A percentile compares a stretch with the other conserved stretches of the same genome.
Evolutionary conservation across 2,113 vertebrate genomes (phyloP).

Genomic region (Dunckerocampus dactyliophorus): DNA sequence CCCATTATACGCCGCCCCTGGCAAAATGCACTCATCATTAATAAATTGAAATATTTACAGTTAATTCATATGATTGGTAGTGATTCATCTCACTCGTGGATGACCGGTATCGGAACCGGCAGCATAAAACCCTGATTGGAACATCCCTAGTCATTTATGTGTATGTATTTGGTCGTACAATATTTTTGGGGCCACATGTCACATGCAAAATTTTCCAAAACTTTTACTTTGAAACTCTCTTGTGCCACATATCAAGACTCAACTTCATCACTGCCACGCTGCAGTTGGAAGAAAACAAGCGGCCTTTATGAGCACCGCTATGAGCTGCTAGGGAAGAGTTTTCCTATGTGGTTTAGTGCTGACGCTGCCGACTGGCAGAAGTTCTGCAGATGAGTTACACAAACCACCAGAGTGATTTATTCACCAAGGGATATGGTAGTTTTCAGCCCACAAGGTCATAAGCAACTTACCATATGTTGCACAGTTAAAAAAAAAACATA

Average conservation of each 20-base stretch:
- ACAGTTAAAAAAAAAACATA: too few relatives aligned
- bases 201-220: too few relatives aligned
- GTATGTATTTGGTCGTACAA: too few relatives aligned
- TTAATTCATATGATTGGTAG: too few relatives aligned
- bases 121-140: too few relatives aligned
- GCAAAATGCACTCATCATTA: too few relatives aligned
- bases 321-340: conserved; percentile 18
- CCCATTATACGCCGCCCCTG: too few relatives aligned
- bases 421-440: conserved; percentile 14
- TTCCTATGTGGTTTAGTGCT: conserved; percentile 24
- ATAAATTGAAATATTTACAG: too few relatives aligned
- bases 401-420: conserved; percentile 34
- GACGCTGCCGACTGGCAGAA: conserved; percentile 33
- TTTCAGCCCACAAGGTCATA: conserved; percentile 7
- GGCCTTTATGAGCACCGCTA: conserved; percentile 10
- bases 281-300: conserved; percentile 15
- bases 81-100: too few relatives aligned
- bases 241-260: background rate
- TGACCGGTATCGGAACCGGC: too few relatives aligned
- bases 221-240: background rate
- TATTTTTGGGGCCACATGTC: too few relatives aligned
- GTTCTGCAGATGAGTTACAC: conserved; percentile 28
- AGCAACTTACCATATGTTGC: conserved; percentile 8
- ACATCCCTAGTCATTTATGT: too few relatives aligned
- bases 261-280: conserved; percentile 8